Conservation (phyloP, 1,140 invertebrate genomes). For the Drosophila asahinai region DNA sequence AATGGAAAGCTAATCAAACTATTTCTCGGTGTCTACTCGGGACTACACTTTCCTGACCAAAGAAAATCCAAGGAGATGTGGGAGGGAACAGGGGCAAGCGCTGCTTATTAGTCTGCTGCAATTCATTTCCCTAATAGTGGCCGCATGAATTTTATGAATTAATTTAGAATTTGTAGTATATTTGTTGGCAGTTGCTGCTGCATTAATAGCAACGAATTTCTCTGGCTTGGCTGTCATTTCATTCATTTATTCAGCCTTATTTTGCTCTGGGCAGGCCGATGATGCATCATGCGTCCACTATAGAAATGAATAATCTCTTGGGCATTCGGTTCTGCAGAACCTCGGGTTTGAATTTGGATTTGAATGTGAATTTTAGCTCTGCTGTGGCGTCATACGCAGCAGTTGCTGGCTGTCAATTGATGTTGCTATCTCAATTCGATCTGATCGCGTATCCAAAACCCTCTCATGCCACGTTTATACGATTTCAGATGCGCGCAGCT, state of each 20-base stretch:
- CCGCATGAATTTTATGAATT: slow-evolving; percentile 80
- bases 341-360: slow-evolving; percentile 9
- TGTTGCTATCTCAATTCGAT: slow-evolving; percentile 67
- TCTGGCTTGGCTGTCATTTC: slow-evolving; percentile 73
- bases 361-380: slow-evolving; percentile 4
- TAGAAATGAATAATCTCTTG: slow-evolving; percentile 71
- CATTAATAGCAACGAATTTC: slow-evolving; percentile 68
- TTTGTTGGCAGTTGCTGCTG: slow-evolving; percentile 77
- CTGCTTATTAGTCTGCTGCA: slow-evolving; percentile 22
- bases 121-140: slow-evolving; percentile 77
- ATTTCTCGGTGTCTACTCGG: slow-evolving; percentile 7
- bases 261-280: slow-evolving; percentile 39
- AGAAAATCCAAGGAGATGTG: not conserved
- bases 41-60: slow-evolving; percentile 13
- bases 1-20: slow-evolving; percentile 23
- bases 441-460: slow-evolving; percentile 9
- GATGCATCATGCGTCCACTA: slow-evolving; percentile 68
- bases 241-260: slow-evolving; percentile 62
- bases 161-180: slow-evolving; percentile 72
- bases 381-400: slow-evolving; percentile 65
- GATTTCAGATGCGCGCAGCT: slow-evolving; percentile 93
- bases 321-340: slow-evolving; percentile 49
- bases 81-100: slow-evolving; percentile 18
- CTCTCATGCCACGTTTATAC: slow-evolving; percentile 4
- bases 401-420: slow-evolving; percentile 77